phyloP scores from a whole-genome alignment of 2,113 vertebrate genomes.

The Herpailurus yagouaroundi region DNA sequence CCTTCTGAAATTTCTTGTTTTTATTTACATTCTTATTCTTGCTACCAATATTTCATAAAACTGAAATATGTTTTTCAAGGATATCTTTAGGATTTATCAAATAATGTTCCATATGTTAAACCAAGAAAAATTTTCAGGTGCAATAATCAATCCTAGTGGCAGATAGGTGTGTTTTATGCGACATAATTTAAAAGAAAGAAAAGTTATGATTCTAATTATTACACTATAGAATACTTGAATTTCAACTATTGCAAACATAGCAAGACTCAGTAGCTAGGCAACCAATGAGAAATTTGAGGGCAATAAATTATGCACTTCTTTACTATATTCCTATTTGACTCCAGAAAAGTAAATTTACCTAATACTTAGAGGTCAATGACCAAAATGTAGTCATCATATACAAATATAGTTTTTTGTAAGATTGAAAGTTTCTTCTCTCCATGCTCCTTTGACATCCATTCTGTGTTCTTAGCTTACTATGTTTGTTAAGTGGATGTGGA shows the following conservation, averaged over 20 bases:
- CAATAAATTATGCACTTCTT: slow-evolving; percentile 6
- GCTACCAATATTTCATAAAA: slow-evolving; percentile 9
- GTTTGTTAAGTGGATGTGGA: neutral
- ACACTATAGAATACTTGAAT: neutral
- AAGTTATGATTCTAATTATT: neutral
- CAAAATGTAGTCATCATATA: neutral
- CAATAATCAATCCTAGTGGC: neutral
- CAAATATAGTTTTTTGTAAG: neutral
- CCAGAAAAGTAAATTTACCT: slow-evolving; percentile 9
- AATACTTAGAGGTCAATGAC: neutral
- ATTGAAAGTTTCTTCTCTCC: neutral
- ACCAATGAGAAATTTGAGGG: neutral
- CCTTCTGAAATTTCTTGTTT: neutral
- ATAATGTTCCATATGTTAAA: neutral
- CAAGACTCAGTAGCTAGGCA: neutral
- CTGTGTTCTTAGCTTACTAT: neutral
- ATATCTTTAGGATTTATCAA: neutral
- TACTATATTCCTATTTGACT: neutral
- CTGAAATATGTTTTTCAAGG: neutral
- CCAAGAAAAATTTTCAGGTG: neutral
- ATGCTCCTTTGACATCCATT: neutral
- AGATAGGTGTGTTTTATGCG: neutral
- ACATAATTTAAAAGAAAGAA: neutral
- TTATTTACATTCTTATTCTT: slow-evolving; percentile 7
- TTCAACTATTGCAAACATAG: neutral